phyloP scores from a whole-genome alignment of 2,888 invertebrate species.

The Tridacna crocea region DNA sequence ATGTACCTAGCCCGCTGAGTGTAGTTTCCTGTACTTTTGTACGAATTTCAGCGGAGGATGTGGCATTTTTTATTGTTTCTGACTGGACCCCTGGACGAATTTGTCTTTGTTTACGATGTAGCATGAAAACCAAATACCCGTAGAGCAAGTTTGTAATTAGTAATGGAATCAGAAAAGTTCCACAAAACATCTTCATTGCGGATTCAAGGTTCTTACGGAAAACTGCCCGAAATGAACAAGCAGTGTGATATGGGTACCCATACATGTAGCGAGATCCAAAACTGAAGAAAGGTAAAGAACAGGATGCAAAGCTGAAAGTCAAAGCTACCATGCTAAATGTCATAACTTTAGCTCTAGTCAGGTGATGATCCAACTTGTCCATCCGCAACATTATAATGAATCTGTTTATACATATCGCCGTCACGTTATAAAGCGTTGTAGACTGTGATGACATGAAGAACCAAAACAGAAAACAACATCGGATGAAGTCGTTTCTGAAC shows the following conservation, averaged over 20 bases:
- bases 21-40: neutral
- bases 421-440: slow-evolving; percentile 10
- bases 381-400: slow-evolving; percentile 1
- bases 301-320: neutral
- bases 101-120: neutral
- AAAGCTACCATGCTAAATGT: neutral
- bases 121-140: neutral
- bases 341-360: neutral
- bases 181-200: slow-evolving; percentile 10
- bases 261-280: neutral
- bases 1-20: neutral
- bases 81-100: neutral
- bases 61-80: neutral
- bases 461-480: neutral
- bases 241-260: neutral
- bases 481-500: neutral
- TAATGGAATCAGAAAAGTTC: slow-evolving; percentile 8
- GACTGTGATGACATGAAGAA: slow-evolving; percentile 20
- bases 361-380: neutral
- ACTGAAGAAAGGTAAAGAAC: slow-evolving; percentile 1
- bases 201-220: neutral
- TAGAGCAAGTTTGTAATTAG: slow-evolving; percentile 13
- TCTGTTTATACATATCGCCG: slow-evolving; percentile 14
- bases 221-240: slow-evolving; percentile 13
- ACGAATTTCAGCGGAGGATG: neutral